Evolutionary conservation across 2,888 invertebrate species (phyloP).

Genomic region (Drosophila anomalata): DNA sequence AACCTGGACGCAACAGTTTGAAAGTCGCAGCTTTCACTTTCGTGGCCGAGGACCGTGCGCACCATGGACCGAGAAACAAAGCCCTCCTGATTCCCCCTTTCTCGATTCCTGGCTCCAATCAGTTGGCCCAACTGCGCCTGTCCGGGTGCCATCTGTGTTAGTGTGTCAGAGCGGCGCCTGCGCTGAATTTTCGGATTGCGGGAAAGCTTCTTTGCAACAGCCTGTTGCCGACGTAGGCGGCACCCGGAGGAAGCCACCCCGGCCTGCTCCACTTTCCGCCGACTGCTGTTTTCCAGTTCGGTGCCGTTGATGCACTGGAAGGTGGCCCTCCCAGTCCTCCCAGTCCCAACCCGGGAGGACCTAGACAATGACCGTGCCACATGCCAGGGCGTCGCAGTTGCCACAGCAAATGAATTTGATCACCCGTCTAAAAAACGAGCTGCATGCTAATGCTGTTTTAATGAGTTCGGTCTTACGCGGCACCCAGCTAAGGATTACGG

Average conservation of each 20-base stretch:
- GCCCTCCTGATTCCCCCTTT: not conserved
- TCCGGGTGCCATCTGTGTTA: slow-evolving; percentile 65
- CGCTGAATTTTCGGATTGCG: slow-evolving; percentile 36
- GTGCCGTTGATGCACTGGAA: slow-evolving; percentile 64
- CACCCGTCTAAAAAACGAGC: slow-evolving; percentile 54
- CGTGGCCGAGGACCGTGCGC: slow-evolving; percentile 48
- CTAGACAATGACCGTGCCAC: slow-evolving; percentile 65
- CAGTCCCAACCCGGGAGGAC: slow-evolving; percentile 16
- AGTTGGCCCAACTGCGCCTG: slow-evolving; percentile 46
- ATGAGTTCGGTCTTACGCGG: slow-evolving; percentile 55
- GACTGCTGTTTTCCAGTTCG: slow-evolving; percentile 29
- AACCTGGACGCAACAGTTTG: slow-evolving; percentile 72
- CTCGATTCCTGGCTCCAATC: slow-evolving; percentile 15
- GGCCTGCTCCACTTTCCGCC: slow-evolving; percentile 10
- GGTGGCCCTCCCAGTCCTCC: slow-evolving; percentile 11
- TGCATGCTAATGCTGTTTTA: slow-evolving; percentile 71
- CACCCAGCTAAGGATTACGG: slow-evolving; percentile 18
- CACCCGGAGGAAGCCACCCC: slow-evolving; percentile 22
- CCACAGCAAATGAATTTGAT: slow-evolving; percentile 60
- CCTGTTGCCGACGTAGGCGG: slow-evolving; percentile 64
- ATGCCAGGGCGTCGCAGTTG: slow-evolving; percentile 37
- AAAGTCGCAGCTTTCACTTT: slow-evolving; percentile 78
- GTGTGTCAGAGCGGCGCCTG: slow-evolving; percentile 70
- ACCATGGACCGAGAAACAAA: slow-evolving; percentile 34
- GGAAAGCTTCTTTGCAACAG: slow-evolving; percentile 32